Evolutionary conservation across 2,888 invertebrate genomes (phyloP).

Genomic region (Drosophila neutralis): DNA sequence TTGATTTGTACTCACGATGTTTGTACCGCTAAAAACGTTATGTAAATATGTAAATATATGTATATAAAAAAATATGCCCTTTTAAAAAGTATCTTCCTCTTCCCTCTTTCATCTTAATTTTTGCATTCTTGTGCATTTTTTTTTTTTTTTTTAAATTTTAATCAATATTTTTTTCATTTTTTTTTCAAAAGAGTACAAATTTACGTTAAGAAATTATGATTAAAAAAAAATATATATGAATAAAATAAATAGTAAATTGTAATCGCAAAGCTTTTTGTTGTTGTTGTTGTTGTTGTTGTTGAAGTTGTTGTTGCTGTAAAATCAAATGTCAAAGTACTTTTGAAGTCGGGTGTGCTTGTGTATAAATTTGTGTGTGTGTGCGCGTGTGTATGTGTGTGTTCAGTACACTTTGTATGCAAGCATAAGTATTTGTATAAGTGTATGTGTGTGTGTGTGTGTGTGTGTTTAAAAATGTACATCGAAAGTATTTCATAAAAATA

Average conservation of each 20-base stretch:
- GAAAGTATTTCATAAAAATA: constrained; percentile 68
- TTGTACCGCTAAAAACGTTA: constrained; percentile 73
- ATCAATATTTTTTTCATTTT: constrained; percentile 6
- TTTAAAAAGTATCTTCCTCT: constrained; percentile 52
- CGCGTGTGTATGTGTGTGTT: constrained; percentile 8
- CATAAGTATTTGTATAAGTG: constrained; percentile 23
- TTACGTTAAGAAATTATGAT: constrained; percentile 59
- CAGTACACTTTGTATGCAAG: constrained; percentile 2
- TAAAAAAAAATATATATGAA: constrained; percentile 36
- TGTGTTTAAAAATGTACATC: constrained; percentile 61
- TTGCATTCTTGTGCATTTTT: constrained; percentile 19
- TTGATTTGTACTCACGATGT: constrained; percentile 74
- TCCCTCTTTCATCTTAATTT: constrained; percentile 1
- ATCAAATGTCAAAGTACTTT: constrained; percentile 71
- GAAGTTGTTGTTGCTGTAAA: constrained; percentile 53
- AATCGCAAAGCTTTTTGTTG: constrained; percentile 58
- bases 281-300: constrained; percentile 40
- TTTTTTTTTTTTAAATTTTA: not conserved
- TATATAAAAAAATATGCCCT: constrained; percentile 74
- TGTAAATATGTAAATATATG: constrained; percentile 62
- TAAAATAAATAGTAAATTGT: constrained; percentile 47
- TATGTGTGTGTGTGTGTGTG: constrained; percentile 21
- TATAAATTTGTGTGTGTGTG: constrained; percentile 19
- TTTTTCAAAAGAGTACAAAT: constrained; percentile 56
- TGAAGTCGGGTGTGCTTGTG: constrained; percentile 48